phyloP scores from a whole-genome alignment of 2,113 vertebrate genomes.

The Anoplopoma fimbria region DNA sequence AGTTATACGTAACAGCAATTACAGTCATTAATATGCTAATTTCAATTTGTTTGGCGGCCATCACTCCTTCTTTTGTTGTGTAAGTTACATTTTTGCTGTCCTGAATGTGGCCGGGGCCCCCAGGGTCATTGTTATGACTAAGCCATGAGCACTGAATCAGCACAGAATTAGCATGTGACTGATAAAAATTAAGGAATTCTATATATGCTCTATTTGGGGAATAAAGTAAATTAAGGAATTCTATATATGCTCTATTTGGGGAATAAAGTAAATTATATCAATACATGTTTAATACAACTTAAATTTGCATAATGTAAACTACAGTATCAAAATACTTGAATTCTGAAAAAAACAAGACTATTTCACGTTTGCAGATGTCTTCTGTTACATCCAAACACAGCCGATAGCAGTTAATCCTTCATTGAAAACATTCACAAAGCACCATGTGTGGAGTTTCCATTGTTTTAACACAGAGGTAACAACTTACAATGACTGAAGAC shows the following conservation, averaged over 20 bases:
- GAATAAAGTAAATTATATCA: not conserved
- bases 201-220: not conserved
- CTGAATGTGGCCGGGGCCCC: conserved; percentile 44
- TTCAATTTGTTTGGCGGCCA: conserved; percentile 61
- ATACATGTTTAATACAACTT: not conserved
- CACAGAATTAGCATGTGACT: conserved; percentile 66
- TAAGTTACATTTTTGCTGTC: conserved; percentile 50
- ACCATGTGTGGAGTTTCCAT: not conserved
- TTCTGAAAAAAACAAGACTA: not conserved
- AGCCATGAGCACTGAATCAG: conserved; percentile 43
- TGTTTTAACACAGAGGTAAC: conserved; percentile 27
- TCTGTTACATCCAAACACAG: not conserved
- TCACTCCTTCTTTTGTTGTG: conserved; percentile 69
- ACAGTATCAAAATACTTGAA: not conserved
- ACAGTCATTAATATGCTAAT: conserved; percentile 56
- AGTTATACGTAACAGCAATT: conserved; percentile 36
- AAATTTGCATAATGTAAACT: not conserved
- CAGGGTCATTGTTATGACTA: conserved; percentile 53
- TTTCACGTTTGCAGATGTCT: not conserved
- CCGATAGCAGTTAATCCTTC: not conserved
- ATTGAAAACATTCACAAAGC: not conserved
- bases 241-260: not conserved
- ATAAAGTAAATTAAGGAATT: not conserved
- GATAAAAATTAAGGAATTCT: conserved; percentile 23
- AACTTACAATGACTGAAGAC: not conserved